Evolutionary conservation across 2,113 vertebrate genomes (phyloP).

Genomic region (Phaetusa simplex): DNA sequence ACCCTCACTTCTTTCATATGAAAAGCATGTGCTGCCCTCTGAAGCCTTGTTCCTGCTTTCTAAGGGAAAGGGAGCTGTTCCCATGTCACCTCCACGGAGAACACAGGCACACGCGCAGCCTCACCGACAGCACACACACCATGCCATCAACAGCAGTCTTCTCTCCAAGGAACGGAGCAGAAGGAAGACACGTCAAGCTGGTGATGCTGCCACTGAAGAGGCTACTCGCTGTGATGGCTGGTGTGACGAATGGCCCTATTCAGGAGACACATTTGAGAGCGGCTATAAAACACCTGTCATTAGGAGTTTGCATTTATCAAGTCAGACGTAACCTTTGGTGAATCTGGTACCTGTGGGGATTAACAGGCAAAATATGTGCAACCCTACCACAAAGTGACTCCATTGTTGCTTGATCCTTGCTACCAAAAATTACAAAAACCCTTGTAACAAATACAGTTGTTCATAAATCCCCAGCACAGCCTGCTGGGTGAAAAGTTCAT

Average conservation of each 20-base stretch:
- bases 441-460: neutral
- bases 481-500: slow-evolving; percentile 30
- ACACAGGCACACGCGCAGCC: fast-evolving
- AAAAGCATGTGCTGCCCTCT: neutral
- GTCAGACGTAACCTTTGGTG: neutral
- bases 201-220: neutral
- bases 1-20: neutral
- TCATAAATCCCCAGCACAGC: neutral
- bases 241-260: neutral
- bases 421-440: neutral
- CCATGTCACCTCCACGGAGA: neutral
- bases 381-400: neutral
- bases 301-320: neutral
- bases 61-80: neutral
- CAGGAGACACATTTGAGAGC: neutral
- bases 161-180: neutral
- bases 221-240: neutral
- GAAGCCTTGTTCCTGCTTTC: neutral
- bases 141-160: neutral
- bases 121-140: neutral
- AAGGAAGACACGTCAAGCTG: neutral
- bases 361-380: neutral
- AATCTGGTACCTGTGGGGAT: neutral
- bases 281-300: neutral
- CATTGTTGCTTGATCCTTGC: neutral